Evolutionary conservation across 2,113 vertebrate species (phyloP), one percentile per base, ranked within the genome.

Genomic region (Otolemur garnettii): DNA sequence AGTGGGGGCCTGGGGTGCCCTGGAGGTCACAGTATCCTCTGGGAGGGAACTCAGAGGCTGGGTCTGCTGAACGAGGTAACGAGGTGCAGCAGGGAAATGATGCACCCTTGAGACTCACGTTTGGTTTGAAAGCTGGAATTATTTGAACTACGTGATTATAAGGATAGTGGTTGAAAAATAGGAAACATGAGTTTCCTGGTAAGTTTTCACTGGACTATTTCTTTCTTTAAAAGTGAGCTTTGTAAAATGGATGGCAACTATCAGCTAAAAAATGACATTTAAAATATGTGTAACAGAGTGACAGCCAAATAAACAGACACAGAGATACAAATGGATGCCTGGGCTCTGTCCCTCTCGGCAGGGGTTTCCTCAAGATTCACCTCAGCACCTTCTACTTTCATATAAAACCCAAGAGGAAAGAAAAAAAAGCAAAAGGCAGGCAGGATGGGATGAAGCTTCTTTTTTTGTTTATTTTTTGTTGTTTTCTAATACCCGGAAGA

Each of bases 101-200:
- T 5, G 0, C 9, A 1, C 2, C 11, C 2, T 3, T n/a, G 35
- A 24, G 22, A 50, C 2, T 21, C 5, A 24, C 33, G 38, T 42
- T 45, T 28, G 24, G 3, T 5, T 18, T 38, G 42, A 59, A 50
- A 60, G 24, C 55, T n/a, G 21, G 8, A 28, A 22, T 30, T 11
- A 5, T 26, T n/a, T 53, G 2, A 22, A 24, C 2, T 26, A 28
- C 2, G 2, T 4, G 60, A 64, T 11, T 26, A 4, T 38, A 15
- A 12, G 1, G 45, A 24, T 2, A 30, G 10, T 22, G n/a, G 21
- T 11, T 33, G 19, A 42, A 55, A 77, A 45, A 9, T 42, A 38
- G 17, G 50, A 38, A 33, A 13, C 6, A 12, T 28, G 21, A 69
- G 26, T 38, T 55, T 9, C 0, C 9, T 7, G 4, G 10, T 8